Percentiles rank a stretch among this genome's conserved stretches.
Conservation (phyloP, 2,797 vertebrate genomes). For the Peromyscus melanophrys region DNA sequence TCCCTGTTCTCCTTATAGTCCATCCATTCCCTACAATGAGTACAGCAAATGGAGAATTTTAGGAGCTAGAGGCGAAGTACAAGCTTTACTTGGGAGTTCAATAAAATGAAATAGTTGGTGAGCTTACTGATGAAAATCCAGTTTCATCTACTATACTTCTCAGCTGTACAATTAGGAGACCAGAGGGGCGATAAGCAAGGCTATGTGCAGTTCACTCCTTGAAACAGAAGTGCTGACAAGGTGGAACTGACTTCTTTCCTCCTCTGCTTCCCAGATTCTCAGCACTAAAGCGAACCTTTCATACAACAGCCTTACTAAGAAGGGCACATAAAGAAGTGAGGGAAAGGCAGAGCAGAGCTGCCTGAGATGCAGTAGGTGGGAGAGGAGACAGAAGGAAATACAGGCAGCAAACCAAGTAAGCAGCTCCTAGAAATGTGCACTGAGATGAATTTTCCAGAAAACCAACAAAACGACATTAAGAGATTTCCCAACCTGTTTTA, state of each 20-base stretch:
- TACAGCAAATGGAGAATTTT: constrained; percentile 24
- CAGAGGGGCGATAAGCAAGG: neutral
- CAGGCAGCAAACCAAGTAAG: neutral
- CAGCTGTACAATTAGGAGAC: neutral
- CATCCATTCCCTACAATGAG: neutral
- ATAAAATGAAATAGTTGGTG: neutral
- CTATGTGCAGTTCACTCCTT: neutral
- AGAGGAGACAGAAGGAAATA: neutral
- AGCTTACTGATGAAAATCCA: neutral
- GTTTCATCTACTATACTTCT: neutral
- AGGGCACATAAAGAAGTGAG: neutral
- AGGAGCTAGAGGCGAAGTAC: neutral
- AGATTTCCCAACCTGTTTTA: neutral
- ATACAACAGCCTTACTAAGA: neutral
- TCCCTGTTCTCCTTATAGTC: neutral
- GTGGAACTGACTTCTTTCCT: neutral
- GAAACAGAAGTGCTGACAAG: neutral
- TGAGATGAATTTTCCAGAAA: neutral
- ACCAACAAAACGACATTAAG: neutral
- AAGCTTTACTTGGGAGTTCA: neutral
- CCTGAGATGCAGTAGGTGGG: neutral
- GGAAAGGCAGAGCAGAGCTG: neutral
- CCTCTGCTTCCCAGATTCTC: neutral
- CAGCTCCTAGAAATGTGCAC: neutral
- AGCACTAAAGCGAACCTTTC: neutral